Base-by-base conservation (phyloP, 2,797 vertebrate genomes). In the Florisuga fusca region DNA sequence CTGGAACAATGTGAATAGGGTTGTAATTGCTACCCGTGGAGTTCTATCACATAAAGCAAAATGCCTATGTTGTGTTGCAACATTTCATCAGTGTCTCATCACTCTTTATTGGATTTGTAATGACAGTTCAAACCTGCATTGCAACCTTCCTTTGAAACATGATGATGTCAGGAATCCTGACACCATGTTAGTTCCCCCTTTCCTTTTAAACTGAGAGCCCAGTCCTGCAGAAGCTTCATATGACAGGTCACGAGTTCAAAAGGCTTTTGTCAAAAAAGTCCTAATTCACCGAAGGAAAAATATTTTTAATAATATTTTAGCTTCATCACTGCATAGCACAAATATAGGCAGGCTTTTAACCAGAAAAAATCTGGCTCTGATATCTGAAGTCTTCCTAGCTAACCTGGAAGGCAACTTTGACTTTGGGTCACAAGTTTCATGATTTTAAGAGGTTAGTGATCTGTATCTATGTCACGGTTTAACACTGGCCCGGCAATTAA, bases 1-100 rank as follows among this genome's bases (percentile, higher is more conserved):
- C 51, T 86, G 69, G 74, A 94, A 61, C 63, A 90, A 73, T 41
- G 22, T 63, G 77, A 84, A 84, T 69, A 69, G 20, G 54, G 27
- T 33, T 86, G 22, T 90, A 87, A 84, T 93, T 91, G 83, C 48
- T 85, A 86, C 71, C 62, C 80, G 63, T 63, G 71, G 79, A 69
- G 15, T 88, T 94, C 66, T 93, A 81, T 72, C 51, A 80, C 31
- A 84, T 88, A 86, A 83, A 84, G 55, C 27, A 82, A 95, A 94
- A 89, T 48, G 64, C 36, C 41, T 20, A 7, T 58, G 76, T 84
- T 68, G 59, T 59, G 33, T 81, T 79, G 66, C 38, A 90, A 86
- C 77, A 45, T 72, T 78, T 89, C 82, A 91, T 85, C 68, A 67
- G 54, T 41, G 23, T 84, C 57, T 93, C 64, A 83, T 90, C 84